Base-by-base conservation (phyloP, 1,140 invertebrate species). In the Drosophila orena region DNA sequence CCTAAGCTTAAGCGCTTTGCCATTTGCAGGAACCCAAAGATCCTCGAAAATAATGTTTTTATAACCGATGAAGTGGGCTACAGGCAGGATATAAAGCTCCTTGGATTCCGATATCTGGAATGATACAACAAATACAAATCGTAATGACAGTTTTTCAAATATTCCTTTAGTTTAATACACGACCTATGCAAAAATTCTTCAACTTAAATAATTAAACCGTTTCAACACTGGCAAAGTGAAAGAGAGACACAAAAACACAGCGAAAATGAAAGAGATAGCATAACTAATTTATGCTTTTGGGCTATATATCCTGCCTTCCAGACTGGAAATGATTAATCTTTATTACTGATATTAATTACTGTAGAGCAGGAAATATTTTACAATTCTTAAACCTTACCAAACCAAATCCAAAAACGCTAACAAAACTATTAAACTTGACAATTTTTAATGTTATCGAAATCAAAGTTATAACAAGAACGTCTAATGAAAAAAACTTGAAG, bases 1-100 rank as follows among this genome's bases (percentile, higher is more conserved):
- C 68, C 52, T 55, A 61, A 73, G 57, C 70, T 73, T 73, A 50
- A 68, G 59, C 64, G 64, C 64, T 62, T 50, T 56, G 37, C 52
- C 52, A 64, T 53, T 44, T 37, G 17, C 17, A 49, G 35, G n/a
- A 35, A 44, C 22, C 30, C 10, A 38, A 38, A 44, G 38, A 49
- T 42, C 44, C 55, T 54, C 4, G 14, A 49, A n/a, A 38, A 24
- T 4, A 24, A 30, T 44, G 3, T 20, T 44, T 44, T 35, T 38
- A 49, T 47, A 37, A 30, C 2, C 24, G 1, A 12, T n/a, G 0
- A 10, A 15, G 11, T 37, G 17, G 12, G 12, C 30, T 38, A n/a
- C 15, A 4, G 55, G 55, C 55, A 46, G 56, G 57, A 61, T 59
- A 49, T 62, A 42, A 15, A 43, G 53, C 37, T 17, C 17, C 11